Evolutionary conservation across 2,113 vertebrate species (phyloP).

Genomic region (Brachyhypopomus gauderio): DNA sequence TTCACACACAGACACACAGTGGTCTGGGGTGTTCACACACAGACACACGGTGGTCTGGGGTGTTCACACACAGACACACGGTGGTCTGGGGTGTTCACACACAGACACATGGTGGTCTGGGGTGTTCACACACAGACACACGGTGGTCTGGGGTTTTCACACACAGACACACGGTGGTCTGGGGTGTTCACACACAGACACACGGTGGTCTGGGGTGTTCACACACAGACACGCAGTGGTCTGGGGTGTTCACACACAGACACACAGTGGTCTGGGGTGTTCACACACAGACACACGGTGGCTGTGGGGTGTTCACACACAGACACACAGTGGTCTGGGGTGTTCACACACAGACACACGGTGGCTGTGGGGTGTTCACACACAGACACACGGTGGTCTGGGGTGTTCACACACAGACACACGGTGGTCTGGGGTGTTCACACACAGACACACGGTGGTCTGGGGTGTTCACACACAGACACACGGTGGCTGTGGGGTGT

Average conservation of each 20-base stretch:
- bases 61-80: conserved; percentile 62
- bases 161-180: conserved; percentile 63
- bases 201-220: too few relatives aligned
- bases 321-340: conserved; percentile 46
- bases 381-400: conserved; percentile 65
- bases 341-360: too few relatives aligned
- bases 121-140: conserved; percentile 64
- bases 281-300: too few relatives aligned
- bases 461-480: too few relatives aligned
- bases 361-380: conserved; percentile 59
- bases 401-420: conserved; percentile 18
- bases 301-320: conserved; percentile 45
- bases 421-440: too few relatives aligned
- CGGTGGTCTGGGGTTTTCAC: conserved; percentile 62
- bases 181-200: conserved; percentile 30
- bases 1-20: conserved; percentile 64
- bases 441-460: too few relatives aligned
- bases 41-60: conserved; percentile 66
- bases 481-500: too few relatives aligned
- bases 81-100: conserved; percentile 61
- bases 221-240: too few relatives aligned
- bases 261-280: too few relatives aligned
- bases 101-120: conserved; percentile 63
- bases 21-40: conserved; percentile 60
- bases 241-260: too few relatives aligned